These are phyloP conservation scores for Bembecia ichneumoniformis DNA, from an alignment of 2,888 invertebrate genomes.

Conservation along the genomic window DNA sequence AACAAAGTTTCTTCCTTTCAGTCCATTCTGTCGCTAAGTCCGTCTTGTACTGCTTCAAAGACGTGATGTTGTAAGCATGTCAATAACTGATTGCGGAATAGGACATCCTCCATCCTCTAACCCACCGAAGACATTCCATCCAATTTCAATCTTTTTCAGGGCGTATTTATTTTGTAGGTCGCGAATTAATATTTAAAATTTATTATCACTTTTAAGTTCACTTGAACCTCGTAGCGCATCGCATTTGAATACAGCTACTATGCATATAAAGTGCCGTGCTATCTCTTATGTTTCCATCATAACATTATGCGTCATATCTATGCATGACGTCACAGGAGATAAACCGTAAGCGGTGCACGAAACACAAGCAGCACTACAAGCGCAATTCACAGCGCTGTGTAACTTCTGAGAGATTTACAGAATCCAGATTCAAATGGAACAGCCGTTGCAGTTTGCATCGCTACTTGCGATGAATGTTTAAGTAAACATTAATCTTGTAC, in stretches of 20 bases:
- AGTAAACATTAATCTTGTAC: conserved; percentile 14
- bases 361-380: conserved; percentile 18
- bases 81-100: too few relatives aligned
- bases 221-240: background rate
- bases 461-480: conserved; percentile 17
- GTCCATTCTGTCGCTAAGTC: too few relatives aligned
- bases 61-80: too few relatives aligned
- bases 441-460: conserved; percentile 10
- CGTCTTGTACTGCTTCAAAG: too few relatives aligned
- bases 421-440: conserved; percentile 21
- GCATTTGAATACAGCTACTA: background rate
- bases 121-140: too few relatives aligned
- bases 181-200: too few relatives aligned
- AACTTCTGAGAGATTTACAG: conserved; percentile 15
- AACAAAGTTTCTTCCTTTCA: too few relatives aligned
- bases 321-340: conserved; percentile 31
- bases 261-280: background rate
- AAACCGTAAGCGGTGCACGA: conserved; percentile 27
- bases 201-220: background rate
- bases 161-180: too few relatives aligned
- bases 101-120: too few relatives aligned
- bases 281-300: conserved; percentile 16
- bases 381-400: conserved; percentile 23
- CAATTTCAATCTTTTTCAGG: too few relatives aligned
- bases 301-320: conserved; percentile 22